These are phyloP conservation scores for Epirrhoe alternata DNA, from an alignment of 2,888 invertebrate species.

Conservation along the genomic window DNA sequence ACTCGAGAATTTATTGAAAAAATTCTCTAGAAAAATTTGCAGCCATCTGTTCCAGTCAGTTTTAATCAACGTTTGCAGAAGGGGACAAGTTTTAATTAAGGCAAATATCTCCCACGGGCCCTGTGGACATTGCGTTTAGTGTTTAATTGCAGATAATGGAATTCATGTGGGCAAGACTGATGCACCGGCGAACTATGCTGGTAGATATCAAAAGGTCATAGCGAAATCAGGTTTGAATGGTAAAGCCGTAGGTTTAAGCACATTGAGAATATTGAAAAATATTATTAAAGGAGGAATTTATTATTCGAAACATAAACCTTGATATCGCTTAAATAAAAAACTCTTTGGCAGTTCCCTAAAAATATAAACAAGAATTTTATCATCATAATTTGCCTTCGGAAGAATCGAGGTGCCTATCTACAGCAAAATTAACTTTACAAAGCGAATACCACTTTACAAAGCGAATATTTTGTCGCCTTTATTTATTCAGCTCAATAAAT, in stretches of 20 bases:
- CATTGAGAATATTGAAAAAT: background rate
- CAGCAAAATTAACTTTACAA: conserved; percentile 1
- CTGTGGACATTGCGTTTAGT: conserved; percentile 68
- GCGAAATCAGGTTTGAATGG: background rate
- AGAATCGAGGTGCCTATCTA: background rate
- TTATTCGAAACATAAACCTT: no score
- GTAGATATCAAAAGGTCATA: background rate
- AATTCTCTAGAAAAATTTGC: conserved; percentile 21
- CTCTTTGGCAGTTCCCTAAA: background rate
- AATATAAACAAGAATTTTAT: background rate
- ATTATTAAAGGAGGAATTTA: no score
- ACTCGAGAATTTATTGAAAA: conserved; percentile 10
- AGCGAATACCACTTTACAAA: conserved; percentile 19
- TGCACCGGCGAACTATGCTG: conserved; percentile 24
- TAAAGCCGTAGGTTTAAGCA: background rate
- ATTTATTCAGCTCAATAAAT: conserved; percentile 22
- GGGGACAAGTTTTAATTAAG: conserved; percentile 77
- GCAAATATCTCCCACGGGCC: conserved; percentile 72
- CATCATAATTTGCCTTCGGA: background rate
- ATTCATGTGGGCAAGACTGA: conserved; percentile 37
- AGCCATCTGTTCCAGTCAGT: conserved; percentile 45
- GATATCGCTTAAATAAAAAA: no score
- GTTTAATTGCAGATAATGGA: conserved; percentile 64
- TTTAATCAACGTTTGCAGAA: conserved; percentile 51
- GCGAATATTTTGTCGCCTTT: conserved; percentile 10